These are phyloP conservation scores for Cynaeus angustus DNA, from an alignment of 2,888 invertebrate genomes.

Conservation along the genomic window DNA sequence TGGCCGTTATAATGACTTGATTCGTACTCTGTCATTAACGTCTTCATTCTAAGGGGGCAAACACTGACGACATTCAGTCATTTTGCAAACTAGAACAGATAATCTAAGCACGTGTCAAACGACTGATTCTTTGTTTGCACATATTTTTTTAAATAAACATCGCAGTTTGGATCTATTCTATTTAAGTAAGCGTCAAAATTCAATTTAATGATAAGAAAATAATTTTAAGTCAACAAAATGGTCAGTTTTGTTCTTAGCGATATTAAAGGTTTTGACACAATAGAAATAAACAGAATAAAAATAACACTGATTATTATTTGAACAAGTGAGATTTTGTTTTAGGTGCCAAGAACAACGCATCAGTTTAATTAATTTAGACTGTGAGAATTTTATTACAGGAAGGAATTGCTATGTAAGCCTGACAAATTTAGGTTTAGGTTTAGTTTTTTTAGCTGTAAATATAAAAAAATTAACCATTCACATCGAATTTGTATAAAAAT, in stretches of 20 bases:
- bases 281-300: constrained; percentile 14
- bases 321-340: constrained; percentile 3
- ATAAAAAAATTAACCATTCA: too few relatives aligned
- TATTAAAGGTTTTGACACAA: constrained; percentile 4
- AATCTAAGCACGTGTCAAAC: too few relatives aligned
- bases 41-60: constrained; percentile 29
- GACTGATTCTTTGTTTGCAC: too few relatives aligned
- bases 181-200: background rate
- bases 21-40: constrained; percentile 23
- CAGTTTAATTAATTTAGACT: too few relatives aligned
- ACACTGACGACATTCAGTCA: too few relatives aligned
- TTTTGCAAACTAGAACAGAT: too few relatives aligned
- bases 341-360: constrained; percentile 10
- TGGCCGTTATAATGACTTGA: constrained; percentile 38
- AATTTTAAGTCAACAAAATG: background rate
- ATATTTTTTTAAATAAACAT: too few relatives aligned
- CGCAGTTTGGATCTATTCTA: background rate
- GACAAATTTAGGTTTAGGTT: too few relatives aligned
- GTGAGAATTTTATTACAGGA: too few relatives aligned
- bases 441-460: too few relatives aligned
- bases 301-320: constrained; percentile 17
- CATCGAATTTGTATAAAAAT: too few relatives aligned
- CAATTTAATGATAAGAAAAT: background rate
- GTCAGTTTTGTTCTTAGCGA: background rate
- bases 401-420: too few relatives aligned